Percentiles rank a stretch among this genome's conserved stretches.
These are phyloP conservation scores for Dryococelus australis DNA, from an alignment of 2,888 invertebrate genomes.

Conservation along the genomic window DNA sequence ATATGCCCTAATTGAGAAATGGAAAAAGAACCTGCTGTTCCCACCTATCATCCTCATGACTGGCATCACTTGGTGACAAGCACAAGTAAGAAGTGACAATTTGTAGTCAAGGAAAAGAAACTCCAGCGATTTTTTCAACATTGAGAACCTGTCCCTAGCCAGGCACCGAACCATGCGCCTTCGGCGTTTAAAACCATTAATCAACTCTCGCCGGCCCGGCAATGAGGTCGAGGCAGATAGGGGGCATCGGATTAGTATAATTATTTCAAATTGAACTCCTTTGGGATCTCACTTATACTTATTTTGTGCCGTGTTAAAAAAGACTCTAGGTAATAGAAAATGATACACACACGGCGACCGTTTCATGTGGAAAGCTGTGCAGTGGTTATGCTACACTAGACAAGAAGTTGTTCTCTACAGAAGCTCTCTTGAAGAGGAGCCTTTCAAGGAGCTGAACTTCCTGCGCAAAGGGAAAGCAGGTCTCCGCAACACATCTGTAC, in stretches of 20 bases:
- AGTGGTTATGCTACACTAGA: not conserved
- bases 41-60: not conserved
- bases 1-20: not conserved
- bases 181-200: too few relatives aligned
- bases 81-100: not conserved
- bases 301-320: not conserved
- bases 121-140: not conserved
- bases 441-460: not conserved
- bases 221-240: too few relatives aligned
- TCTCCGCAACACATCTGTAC: not conserved
- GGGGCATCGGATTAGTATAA: too few relatives aligned
- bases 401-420: not conserved
- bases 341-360: not conserved
- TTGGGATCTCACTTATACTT: too few relatives aligned
- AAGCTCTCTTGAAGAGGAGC: not conserved
- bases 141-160: too few relatives aligned
- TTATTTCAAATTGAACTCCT: too few relatives aligned
- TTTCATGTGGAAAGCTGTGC: not conserved
- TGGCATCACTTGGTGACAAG: not conserved
- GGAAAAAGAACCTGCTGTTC: not conserved
- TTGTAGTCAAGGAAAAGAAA: not conserved
- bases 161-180: too few relatives aligned
- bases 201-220: too few relatives aligned
- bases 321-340: not conserved
- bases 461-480: not conserved